phyloP scores from a whole-genome alignment of 2,888 invertebrate species.

The Clanis bilineata region DNA sequence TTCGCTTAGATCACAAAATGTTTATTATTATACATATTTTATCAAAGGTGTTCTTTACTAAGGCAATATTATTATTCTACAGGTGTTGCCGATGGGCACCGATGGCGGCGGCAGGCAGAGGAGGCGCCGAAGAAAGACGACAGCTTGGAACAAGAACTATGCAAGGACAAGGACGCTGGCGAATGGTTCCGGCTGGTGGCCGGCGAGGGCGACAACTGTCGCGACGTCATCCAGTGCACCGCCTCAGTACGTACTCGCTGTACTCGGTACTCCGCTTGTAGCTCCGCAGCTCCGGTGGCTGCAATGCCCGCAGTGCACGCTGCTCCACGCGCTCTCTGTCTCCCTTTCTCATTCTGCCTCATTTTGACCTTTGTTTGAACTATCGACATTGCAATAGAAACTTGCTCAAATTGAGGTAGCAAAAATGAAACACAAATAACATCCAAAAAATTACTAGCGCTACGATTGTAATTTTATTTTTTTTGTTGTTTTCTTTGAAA shows the following conservation, averaged over 20 bases:
- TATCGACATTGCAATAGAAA: conserved; percentile 12
- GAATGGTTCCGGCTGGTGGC: conserved; percentile 96
- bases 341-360: too few relatives aligned
- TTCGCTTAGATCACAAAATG: neutral
- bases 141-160: conserved; percentile 93
- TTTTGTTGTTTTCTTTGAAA: neutral
- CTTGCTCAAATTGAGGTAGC: neutral
- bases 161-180: conserved; percentile 96
- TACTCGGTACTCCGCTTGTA: conserved; percentile 42
- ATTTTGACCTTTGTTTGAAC: conserved; percentile 5
- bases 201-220: conserved; percentile 95
- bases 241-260: conserved; percentile 90
- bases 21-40: neutral
- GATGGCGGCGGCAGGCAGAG: conserved; percentile 87
- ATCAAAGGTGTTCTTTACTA: neutral
- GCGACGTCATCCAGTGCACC: conserved; percentile 97
- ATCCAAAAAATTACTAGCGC: neutral
- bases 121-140: conserved; percentile 90
- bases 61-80: conserved; percentile 34
- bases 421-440: neutral
- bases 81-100: conserved; percentile 74
- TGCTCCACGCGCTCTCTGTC: conserved; percentile 11
- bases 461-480: neutral
- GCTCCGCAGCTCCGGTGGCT: neutral
- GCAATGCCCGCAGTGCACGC: neutral